A percentile compares a stretch with the other conserved stretches of the same genome.
These are phyloP conservation scores for Scolopax mira DNA, from an alignment of 2,113 vertebrate genomes.

Conservation along the genomic window DNA sequence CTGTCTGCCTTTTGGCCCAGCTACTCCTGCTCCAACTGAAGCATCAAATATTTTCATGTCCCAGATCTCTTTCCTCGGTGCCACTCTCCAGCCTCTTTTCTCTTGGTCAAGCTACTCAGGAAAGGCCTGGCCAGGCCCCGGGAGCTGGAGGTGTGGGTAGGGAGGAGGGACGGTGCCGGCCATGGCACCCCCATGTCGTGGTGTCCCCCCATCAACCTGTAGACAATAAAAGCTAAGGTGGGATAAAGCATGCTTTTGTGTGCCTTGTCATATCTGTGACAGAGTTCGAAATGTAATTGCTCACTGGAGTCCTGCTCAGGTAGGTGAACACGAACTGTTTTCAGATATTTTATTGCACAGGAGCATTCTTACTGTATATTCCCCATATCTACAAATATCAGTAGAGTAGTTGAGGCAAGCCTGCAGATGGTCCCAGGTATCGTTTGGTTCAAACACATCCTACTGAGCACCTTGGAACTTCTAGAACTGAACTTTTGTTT, in stretches of 20 bases:
- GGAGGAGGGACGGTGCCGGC: too few relatives aligned
- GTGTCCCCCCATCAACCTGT: too few relatives aligned
- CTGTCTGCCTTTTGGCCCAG: too few relatives aligned
- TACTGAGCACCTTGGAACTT: background rate
- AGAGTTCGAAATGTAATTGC: background rate
- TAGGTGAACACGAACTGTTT: background rate
- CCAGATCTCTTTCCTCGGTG: too few relatives aligned
- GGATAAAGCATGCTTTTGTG: background rate
- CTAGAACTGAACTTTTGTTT: background rate
- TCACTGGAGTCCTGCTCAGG: background rate
- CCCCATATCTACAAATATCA: background rate
- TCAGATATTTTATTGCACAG: background rate
- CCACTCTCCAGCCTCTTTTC: too few relatives aligned
- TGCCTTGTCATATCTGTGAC: background rate
- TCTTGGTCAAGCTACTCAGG: too few relatives aligned
- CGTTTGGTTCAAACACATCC: background rate
- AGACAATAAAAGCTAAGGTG: rapidly evolving
- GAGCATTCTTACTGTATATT: background rate
- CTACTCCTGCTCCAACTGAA: too few relatives aligned
- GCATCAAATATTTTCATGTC: too few relatives aligned
- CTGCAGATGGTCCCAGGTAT: background rate
- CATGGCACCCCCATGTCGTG: too few relatives aligned
- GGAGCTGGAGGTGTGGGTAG: too few relatives aligned
- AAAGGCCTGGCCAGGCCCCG: too few relatives aligned
- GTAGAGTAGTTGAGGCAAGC: background rate